Base-by-base conservation (phyloP, 92 coral and sea anemone genomes). In the Epizoanthus scotinus region DNA sequence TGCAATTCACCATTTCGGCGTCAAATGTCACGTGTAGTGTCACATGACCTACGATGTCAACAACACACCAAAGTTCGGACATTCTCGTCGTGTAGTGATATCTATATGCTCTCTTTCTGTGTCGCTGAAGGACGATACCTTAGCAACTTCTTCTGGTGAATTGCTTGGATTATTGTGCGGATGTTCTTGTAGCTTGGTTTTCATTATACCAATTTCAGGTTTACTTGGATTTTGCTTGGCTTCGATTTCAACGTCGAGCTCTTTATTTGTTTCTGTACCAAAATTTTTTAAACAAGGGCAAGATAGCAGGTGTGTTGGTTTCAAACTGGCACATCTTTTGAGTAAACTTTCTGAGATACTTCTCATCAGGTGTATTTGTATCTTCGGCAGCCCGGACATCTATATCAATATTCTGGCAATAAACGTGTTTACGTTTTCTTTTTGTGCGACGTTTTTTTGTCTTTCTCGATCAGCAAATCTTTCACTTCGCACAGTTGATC, bases 321-420 rank as follows among this genome's bases (percentile, higher is more conserved):
- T 89, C 70, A 20, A 85, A 82, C 63, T 77, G 62, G 70, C 73
- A 81, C 71, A 75, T 81, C 86, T 78, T 82, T 82, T 83, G 62
- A 59, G 87, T 88, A 70, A 88, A 73, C 54, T 80, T 67, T 84
- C 86, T 84, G 28, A 84, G 83, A 29, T 21, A 81, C 68, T 84
- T 68, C 34, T 84, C 71, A 73, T 80, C 81, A 55, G 88, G 71
- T 73, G 90, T 79, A 61, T 49, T 79, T 28, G 73, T 74, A 55
- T 85, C 90, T 64, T 83, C 77, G 38, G 83, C 79, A 59, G 90
- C 81, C 57, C 84, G 71, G 69, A 85, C 90, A 80, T 81, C 91
- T 66, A 63, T 49, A 22, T 85, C 95, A 79, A 88, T 85, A 81
- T 34, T 85, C 79, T 91, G 94, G 62, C 28, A 65, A 38, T 44